Evolutionary conservation across 1,140 invertebrate genomes (phyloP).

Genomic region (Tetramorium alpestre): DNA sequence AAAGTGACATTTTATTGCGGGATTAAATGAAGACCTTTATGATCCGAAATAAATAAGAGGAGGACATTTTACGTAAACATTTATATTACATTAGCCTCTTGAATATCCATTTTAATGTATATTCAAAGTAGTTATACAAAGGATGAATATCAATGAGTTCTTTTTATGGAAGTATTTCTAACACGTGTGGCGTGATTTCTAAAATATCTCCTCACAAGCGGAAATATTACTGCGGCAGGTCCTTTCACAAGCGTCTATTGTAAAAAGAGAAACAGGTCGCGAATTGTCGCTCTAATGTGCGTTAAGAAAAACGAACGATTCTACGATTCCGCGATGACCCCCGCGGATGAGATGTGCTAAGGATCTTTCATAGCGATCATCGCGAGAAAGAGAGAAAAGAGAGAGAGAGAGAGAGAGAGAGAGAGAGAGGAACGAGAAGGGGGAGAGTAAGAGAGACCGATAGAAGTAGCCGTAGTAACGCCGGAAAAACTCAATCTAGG

Average conservation of each 20-base stretch:
- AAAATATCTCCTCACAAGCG: background rate
- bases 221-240: background rate
- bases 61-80: background rate
- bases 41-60: background rate
- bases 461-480: slow-evolving; percentile 21
- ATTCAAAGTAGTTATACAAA: background rate
- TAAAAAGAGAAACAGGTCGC: background rate
- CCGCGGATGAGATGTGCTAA: background rate
- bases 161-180: background rate
- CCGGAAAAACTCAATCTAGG: slow-evolving; percentile 78
- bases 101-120: background rate
- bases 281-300: background rate
- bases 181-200: background rate
- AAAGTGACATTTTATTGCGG: background rate
- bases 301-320: background rate
- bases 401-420: background rate
- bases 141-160: background rate
- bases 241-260: background rate
- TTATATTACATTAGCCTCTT: background rate
- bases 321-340: background rate
- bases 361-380: slow-evolving; percentile 19
- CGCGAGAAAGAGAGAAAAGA: background rate
- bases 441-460: slow-evolving; percentile 55
- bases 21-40: background rate
- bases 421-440: background rate